Conservation (phyloP, 2,797 vertebrate genomes). For the Schizopygopsis pylzovi region DNA sequence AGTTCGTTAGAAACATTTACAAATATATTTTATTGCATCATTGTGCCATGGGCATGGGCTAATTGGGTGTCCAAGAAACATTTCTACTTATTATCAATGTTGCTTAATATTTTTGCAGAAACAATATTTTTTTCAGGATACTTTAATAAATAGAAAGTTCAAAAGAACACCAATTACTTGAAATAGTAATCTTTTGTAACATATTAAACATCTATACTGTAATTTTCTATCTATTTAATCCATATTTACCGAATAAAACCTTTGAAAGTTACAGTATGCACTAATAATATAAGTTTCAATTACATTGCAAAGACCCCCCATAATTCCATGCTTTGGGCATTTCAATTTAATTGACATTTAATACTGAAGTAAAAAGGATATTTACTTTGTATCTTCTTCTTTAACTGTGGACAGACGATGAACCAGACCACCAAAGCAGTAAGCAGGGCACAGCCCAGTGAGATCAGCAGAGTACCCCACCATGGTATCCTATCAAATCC, state of each 20-base stretch:
- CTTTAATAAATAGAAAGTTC: neutral
- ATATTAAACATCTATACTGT: neutral
- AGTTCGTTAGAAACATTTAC: neutral
- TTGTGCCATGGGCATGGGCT: neutral
- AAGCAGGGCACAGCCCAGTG: slow-evolving; percentile 83
- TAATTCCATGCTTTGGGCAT: neutral
- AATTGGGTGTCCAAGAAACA: neutral
- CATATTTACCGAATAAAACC: neutral
- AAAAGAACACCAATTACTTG: neutral
- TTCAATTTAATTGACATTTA: neutral
- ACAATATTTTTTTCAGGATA: neutral
- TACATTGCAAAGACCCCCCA: neutral
- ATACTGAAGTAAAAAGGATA: slow-evolving; percentile 44
- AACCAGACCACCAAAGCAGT: slow-evolving; percentile 92
- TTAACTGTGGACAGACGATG: slow-evolving; percentile 91
- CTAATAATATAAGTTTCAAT: neutral
- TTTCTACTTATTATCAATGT: neutral
- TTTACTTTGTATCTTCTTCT: slow-evolving; percentile 93
- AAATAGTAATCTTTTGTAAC: neutral
- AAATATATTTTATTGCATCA: neutral
- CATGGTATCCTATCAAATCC: slow-evolving; percentile 91
- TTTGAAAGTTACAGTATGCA: neutral
- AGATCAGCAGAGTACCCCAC: slow-evolving; percentile 90
- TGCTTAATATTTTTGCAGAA: neutral
- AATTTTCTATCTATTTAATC: neutral